Conservation (phyloP, 2,797 vertebrate genomes). For the Sebastes itinus region DNA sequence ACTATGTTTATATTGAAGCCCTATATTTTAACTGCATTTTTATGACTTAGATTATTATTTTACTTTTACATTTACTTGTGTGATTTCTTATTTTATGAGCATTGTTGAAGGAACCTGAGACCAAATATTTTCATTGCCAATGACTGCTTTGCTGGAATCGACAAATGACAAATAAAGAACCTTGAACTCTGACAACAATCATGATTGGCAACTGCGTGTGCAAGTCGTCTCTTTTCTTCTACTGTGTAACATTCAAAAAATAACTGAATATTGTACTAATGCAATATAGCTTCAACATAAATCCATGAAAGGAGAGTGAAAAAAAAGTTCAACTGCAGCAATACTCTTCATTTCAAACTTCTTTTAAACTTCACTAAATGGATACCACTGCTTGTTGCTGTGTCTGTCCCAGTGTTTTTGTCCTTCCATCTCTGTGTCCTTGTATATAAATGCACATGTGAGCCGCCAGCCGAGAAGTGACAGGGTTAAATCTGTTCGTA, state of each 20-base stretch:
- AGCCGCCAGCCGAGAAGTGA: constrained; percentile 35
- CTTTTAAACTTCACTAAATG: neutral
- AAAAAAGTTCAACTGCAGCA: neutral
- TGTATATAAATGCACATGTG: constrained; percentile 18
- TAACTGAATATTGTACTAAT: neutral
- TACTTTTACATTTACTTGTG: too few relatives aligned
- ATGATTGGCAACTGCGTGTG: neutral
- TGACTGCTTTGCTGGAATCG: too few relatives aligned
- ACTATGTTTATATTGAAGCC: too few relatives aligned
- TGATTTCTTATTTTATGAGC: too few relatives aligned
- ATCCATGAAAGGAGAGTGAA: neutral
- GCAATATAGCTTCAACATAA: neutral
- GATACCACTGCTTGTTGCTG: neutral
- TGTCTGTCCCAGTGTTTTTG: neutral
- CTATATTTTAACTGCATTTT: too few relatives aligned
- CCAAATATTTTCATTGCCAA: too few relatives aligned
- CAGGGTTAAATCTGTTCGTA: constrained; percentile 69
- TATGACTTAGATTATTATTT: too few relatives aligned
- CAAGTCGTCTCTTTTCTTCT: neutral
- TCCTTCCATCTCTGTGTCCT: constrained; percentile 22
- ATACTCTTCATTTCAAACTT: neutral
- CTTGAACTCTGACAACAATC: neutral
- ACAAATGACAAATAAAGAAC: too few relatives aligned
- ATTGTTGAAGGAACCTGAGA: too few relatives aligned
- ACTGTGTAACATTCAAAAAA: neutral